A percentile compares a stretch with the other conserved stretches of the same genome.
These are phyloP conservation scores for Maconellicoccus hirsutus DNA, from an alignment of 1,140 invertebrate genomes.

Conservation along the genomic window DNA sequence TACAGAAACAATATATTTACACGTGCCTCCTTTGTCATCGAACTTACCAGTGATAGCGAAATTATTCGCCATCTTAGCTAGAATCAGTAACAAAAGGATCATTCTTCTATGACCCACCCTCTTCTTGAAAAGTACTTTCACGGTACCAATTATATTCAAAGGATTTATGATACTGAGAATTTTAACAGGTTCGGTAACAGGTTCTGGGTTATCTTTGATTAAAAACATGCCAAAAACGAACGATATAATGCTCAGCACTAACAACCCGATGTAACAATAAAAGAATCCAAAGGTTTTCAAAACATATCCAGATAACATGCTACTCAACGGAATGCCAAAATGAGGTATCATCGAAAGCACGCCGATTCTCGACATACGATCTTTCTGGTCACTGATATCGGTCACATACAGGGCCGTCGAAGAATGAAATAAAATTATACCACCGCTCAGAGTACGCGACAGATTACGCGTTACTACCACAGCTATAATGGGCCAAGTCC, in stretches of 20 bases:
- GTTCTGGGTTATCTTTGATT: neutral
- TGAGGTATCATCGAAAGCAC: neutral
- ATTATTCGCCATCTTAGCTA: neutral
- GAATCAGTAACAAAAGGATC: neutral
- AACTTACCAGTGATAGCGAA: neutral
- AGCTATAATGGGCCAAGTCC: constrained; percentile 26
- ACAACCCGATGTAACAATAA: neutral
- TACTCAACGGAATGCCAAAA: neutral
- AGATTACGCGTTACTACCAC: constrained; percentile 25
- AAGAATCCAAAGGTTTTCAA: neutral
- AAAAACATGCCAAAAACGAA: neutral
- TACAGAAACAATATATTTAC: too few relatives aligned
- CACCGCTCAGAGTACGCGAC: neutral
- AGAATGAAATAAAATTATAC: neutral
- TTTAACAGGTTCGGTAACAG: neutral
- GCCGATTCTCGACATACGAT: neutral
- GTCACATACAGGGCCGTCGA: neutral
- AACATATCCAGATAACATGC: neutral
- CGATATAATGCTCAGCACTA: neutral
- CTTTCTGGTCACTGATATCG: neutral
- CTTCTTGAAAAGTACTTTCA: neutral
- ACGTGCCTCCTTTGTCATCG: too few relatives aligned
- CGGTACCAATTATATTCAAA: neutral
- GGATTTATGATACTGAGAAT: neutral
- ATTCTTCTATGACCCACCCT: neutral